These are phyloP conservation scores for Anisognathus igniventris DNA, from an alignment of 2,797 vertebrate genomes.

Conservation along the genomic window DNA sequence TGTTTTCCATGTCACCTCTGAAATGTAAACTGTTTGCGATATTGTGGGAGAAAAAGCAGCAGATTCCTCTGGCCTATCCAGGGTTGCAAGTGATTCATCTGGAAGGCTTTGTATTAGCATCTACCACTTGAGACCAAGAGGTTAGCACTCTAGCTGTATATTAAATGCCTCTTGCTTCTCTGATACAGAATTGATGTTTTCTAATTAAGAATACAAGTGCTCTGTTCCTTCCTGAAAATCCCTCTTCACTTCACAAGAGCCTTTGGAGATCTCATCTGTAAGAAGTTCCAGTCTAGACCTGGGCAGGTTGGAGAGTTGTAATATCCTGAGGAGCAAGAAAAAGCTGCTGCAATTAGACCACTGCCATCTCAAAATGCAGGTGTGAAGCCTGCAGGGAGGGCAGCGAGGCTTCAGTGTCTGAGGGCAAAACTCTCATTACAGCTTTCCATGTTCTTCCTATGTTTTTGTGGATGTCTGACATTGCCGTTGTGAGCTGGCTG, in stretches of 20 bases:
- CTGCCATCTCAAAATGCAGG: neutral
- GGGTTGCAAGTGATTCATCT: neutral
- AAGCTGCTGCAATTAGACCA: neutral
- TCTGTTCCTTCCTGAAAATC: constrained; percentile 44
- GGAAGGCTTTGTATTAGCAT: constrained; percentile 24
- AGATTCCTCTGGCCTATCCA: neutral
- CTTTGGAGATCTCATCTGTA: constrained; percentile 3
- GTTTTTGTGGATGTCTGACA: neutral
- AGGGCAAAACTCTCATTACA: neutral
- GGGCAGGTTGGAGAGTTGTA: neutral
- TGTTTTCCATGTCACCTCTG: neutral
- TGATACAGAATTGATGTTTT: constrained; percentile 33
- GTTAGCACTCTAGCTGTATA: constrained; percentile 14
- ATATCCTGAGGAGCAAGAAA: neutral
- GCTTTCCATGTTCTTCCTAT: neutral
- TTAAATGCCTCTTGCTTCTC: constrained; percentile 41
- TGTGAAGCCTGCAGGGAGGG: neutral
- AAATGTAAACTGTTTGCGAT: neutral
- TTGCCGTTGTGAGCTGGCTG: neutral
- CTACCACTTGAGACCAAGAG: constrained; percentile 30
- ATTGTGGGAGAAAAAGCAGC: neutral
- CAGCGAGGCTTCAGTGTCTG: neutral
- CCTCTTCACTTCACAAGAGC: constrained; percentile 27
- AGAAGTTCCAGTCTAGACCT: neutral
- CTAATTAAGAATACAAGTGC: constrained; percentile 51